Evolutionary conservation across 2,113 vertebrate genomes (phyloP), one percentile per base, ranked within the genome.

Genomic region (Dasypus novemcinctus): DNA sequence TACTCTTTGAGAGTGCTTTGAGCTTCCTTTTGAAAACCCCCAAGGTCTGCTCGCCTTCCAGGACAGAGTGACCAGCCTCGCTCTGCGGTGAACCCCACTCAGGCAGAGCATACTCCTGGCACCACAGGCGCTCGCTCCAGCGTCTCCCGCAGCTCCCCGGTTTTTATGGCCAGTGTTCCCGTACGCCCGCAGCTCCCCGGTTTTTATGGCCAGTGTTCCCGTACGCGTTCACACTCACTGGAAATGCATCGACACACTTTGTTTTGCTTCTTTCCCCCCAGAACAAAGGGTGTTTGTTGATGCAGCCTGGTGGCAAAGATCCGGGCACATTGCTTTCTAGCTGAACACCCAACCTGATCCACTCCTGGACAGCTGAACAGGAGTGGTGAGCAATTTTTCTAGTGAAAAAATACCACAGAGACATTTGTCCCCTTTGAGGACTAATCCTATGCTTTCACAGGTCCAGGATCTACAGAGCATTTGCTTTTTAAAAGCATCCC

Each of bases 241-340:
- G 75, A 95, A 87, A 79, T 11, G 31, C 52, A 87, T 78, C 79
- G 52, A 61, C 68, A 87, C 63, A 23, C 78, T 96, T 97, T 82
- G 82, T 89, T 97, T 81, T 43, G 68, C 94, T 90, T 52, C 76
- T 92, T 83, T 91, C 3, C 17, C 68, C 57, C 72, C 66, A 31
- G 93, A 96, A 96, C 95, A 96, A 97, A 98, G 96, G 46, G 83
- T 74, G 38, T 54, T 96, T 96, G 93, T 95, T 96, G 96, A 79
- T 79, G 81, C 64, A 93, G 57, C 46, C 4, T 0, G 36, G 68
- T 72, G 69, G 61, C 69, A 68, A 29, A 1, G 59, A 92, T 52
- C 69, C 23, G 2, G 74, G 66, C 78, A 63, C 72, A 33, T 83
- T 74, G 46, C 82, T 84, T 82, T 57, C 90, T 63, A 88, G 61